A percentile compares a stretch with the other conserved stretches of the same genome.
Evolutionary conservation across 1,140 invertebrate species (phyloP).

Genomic region (Probaryconus sp.): DNA sequence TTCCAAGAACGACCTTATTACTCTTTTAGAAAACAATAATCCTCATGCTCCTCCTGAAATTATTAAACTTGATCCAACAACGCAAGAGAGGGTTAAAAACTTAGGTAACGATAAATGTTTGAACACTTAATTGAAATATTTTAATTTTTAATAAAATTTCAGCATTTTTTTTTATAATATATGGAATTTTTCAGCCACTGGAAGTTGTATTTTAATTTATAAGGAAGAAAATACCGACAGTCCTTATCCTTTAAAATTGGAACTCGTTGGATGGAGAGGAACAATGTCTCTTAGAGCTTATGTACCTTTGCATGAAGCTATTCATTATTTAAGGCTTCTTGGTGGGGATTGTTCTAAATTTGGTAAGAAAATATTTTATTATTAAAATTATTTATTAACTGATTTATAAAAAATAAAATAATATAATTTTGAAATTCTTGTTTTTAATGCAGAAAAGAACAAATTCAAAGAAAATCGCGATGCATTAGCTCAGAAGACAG

Average conservation of each 20-base stretch:
- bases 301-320: conserved; percentile 87
- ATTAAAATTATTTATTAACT: too few species aligned
- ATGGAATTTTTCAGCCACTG: conserved; percentile 79
- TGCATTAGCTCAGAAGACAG: conserved; percentile 47
- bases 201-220: conserved; percentile 87
- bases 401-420: neutral
- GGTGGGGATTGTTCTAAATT: conserved; percentile 90
- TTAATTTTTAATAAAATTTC: too few species aligned
- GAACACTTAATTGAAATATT: too few species aligned
- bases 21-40: conserved; percentile 86
- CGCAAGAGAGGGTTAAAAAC: conserved; percentile 82
- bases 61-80: conserved; percentile 80
- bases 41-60: conserved; percentile 86
- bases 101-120: too few species aligned
- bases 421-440: neutral
- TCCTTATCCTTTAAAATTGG: conserved; percentile 79
- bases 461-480: conserved; percentile 73
- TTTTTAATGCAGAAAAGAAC: conserved; percentile 70
- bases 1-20: conserved; percentile 86
- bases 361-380: conserved; percentile 76
- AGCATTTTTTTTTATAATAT: conserved; percentile 1
- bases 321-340: conserved; percentile 90
- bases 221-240: conserved; percentile 78
- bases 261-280: conserved; percentile 94
- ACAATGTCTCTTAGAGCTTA: conserved; percentile 91